A percentile compares a stretch with the other conserved stretches of the same genome.
Conservation (phyloP, 2,797 vertebrate species). For the Simalia tracyae region DNA sequence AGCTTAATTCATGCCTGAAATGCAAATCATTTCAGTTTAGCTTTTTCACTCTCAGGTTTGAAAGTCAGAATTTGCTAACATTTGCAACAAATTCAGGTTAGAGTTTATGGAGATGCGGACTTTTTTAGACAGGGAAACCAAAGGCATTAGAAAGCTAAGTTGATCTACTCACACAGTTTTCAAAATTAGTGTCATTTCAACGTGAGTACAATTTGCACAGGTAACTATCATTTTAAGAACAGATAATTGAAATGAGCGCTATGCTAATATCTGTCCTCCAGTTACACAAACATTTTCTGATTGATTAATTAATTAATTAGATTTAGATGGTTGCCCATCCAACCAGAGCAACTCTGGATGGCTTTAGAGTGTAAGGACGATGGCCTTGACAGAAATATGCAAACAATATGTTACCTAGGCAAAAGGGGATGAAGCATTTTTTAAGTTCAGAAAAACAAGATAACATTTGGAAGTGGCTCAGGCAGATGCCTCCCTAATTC, state of each 20-base stretch:
- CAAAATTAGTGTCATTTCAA: neutral
- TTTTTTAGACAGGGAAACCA: neutral
- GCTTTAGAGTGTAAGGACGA: neutral
- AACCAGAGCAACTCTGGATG: neutral
- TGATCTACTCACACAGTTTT: neutral
- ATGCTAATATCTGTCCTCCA: too few species aligned
- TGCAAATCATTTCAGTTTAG: constrained; percentile 1
- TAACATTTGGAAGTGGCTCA: neutral
- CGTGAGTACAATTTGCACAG: neutral
- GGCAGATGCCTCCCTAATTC: neutral
- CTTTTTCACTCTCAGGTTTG: neutral
- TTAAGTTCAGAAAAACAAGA: neutral
- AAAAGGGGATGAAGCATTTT: neutral
- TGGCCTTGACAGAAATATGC: neutral
- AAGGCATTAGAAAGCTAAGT: neutral
- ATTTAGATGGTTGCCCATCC: neutral
- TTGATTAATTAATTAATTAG: neutral
- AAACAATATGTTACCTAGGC: neutral
- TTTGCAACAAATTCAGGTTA: neutral
- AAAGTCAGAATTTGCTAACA: constrained; percentile 6
- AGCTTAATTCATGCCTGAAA: constrained; percentile 9
- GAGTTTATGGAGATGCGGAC: neutral
- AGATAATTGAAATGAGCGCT: neutral
- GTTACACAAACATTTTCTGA: too few species aligned
- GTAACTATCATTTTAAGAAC: neutral